Evolutionary conservation across 2,113 vertebrate species (phyloP).

Genomic region (Istiophorus platypterus): DNA sequence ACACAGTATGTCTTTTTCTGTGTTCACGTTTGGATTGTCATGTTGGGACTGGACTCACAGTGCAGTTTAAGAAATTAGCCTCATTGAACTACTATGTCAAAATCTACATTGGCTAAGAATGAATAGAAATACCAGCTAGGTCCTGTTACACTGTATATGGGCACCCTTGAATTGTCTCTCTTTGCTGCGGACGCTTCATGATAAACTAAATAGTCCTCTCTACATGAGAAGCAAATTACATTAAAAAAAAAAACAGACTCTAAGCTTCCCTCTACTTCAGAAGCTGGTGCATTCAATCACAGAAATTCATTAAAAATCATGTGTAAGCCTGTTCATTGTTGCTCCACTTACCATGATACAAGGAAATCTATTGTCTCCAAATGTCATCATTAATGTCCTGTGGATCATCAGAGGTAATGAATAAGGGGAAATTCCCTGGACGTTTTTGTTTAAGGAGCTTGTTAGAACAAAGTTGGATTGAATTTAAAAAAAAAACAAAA

Average conservation of each 20-base stretch:
- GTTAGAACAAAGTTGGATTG: neutral
- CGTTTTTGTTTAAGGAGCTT: neutral
- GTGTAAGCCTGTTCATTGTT: neutral
- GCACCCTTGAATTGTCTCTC: too few relatives aligned
- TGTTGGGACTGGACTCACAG: neutral
- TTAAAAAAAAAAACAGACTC: neutral
- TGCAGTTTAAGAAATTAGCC: neutral
- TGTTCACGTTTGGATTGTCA: neutral
- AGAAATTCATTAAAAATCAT: constrained; percentile 35
- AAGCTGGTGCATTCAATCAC: neutral
- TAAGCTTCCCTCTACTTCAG: neutral
- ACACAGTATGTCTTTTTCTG: neutral
- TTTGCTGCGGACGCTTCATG: too few relatives aligned
- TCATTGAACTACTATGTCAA: neutral
- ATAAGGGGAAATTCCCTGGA: constrained; percentile 11
- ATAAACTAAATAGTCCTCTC: neutral
- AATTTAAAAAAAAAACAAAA: neutral
- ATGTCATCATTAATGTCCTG: neutral
- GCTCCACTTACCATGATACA: neutral
- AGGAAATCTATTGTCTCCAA: constrained; percentile 23
- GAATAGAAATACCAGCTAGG: too few relatives aligned
- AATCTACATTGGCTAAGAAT: neutral
- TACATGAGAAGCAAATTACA: neutral
- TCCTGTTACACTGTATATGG: neutral
- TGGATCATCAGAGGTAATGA: neutral